Conservation (phyloP, 2,888 invertebrate species). For the Helleia helle region DNA sequence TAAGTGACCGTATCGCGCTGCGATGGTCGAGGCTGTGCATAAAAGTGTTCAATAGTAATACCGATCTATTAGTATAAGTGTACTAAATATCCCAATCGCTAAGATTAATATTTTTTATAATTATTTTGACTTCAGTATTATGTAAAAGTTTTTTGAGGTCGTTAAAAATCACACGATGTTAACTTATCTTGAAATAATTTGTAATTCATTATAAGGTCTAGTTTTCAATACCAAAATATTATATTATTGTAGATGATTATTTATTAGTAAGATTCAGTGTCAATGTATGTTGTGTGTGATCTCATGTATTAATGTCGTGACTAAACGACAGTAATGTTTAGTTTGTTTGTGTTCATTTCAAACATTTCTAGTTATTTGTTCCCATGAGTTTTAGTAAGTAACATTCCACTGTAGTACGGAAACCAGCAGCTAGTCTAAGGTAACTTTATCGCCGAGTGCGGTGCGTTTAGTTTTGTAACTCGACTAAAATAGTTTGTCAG, state of each 20-base stretch:
- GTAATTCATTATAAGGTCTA: constrained; percentile 49
- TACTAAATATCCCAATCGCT: constrained; percentile 63
- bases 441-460: constrained; percentile 33
- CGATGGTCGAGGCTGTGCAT: constrained; percentile 69
- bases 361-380: constrained; percentile 39
- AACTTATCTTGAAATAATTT: constrained; percentile 17
- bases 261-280: constrained; percentile 57
- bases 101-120: constrained; percentile 46
- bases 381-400: constrained; percentile 38
- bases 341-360: constrained; percentile 48
- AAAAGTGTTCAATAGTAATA: constrained; percentile 67
- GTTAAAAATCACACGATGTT: constrained; percentile 1
- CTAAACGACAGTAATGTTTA: constrained; percentile 30
- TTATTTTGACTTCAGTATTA: constrained; percentile 57
- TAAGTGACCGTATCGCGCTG: constrained; percentile 56
- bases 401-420: constrained; percentile 57
- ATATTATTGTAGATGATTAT: constrained; percentile 63
- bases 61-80: constrained; percentile 44
- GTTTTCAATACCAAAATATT: constrained; percentile 66
- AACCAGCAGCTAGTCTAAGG: constrained; percentile 64
- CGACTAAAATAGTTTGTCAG: constrained; percentile 28
- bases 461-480: background rate
- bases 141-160: constrained; percentile 27
- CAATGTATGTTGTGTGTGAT: constrained; percentile 60
- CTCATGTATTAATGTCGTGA: constrained; percentile 44